Percentiles rank a stretch among this genome's conserved stretches.
phyloP scores from a whole-genome alignment of 2,888 invertebrate species.

The Argyresthia albistria region DNA sequence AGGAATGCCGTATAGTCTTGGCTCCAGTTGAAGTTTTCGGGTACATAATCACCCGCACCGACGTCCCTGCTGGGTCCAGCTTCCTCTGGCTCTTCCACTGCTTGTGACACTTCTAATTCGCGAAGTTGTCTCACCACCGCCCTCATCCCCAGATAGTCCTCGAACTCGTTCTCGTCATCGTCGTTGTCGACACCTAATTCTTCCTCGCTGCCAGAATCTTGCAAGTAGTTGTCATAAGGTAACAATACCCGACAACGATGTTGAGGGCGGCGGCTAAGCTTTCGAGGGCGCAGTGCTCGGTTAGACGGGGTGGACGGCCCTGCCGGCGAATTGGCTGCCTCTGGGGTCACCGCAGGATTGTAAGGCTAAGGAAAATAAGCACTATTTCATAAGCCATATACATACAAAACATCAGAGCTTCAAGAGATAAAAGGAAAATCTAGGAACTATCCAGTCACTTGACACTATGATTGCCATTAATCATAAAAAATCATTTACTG shows the following conservation, averaged over 20 bases:
- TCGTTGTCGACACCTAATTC: conserved; percentile 2
- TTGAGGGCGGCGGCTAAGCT: not conserved
- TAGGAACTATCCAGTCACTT: no score
- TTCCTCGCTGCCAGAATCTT: conserved; percentile 2
- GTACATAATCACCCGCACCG: not conserved
- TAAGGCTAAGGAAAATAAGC: no score
- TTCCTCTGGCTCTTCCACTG: no score
- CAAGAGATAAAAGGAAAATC: no score
- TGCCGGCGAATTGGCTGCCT: no score
- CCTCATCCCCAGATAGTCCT: conserved; percentile 1
- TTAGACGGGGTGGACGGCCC: no score
- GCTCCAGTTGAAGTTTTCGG: conserved; percentile 3
- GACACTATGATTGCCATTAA: no score
- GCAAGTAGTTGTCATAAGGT: not conserved
- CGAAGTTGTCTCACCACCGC: conserved; percentile 3
- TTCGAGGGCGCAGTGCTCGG: not conserved
- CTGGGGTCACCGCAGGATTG: no score
- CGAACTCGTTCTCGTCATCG: conserved; percentile 3
- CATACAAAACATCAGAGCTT: no score
- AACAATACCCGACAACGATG: not conserved
- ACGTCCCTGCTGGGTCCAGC: no score
- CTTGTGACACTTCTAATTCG: not conserved
- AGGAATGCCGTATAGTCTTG: not conserved
- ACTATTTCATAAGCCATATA: no score
- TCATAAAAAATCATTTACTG: no score